Evolutionary conservation across 1,140 invertebrate genomes (phyloP).

Genomic region (Diabrotica undecimpunctata): DNA sequence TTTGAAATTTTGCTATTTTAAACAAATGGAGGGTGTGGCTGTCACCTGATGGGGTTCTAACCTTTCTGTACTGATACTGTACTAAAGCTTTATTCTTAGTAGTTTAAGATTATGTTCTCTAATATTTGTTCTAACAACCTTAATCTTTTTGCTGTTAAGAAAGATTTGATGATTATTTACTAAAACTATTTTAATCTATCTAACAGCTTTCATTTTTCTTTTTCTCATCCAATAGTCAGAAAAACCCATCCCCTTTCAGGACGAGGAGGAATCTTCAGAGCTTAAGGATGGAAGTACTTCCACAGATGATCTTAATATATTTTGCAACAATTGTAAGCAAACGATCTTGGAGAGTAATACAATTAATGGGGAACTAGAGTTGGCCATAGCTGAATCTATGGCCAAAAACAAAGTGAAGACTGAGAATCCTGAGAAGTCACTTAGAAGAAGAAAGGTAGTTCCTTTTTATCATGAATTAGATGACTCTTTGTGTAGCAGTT

Average conservation of each 20-base stretch:
- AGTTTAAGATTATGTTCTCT: too few relatives aligned
- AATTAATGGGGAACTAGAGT: constrained; percentile 37
- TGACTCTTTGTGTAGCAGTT: constrained; percentile 39
- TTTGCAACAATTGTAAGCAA: constrained; percentile 35
- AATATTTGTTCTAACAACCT: too few relatives aligned
- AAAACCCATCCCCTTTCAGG: not conserved
- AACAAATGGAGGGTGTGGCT: too few relatives aligned
- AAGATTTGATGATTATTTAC: too few relatives aligned
- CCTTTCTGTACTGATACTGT: too few relatives aligned
- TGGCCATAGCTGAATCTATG: constrained; percentile 38
- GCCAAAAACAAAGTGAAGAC: constrained; percentile 33
- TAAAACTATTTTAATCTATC: too few relatives aligned
- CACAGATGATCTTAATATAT: constrained; percentile 33
- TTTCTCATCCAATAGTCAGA: not conserved
- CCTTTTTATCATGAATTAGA: constrained; percentile 38
- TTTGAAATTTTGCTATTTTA: too few relatives aligned
- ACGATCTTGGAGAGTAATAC: constrained; percentile 29
- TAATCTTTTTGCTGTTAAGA: too few relatives aligned
- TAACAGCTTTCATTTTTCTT: not conserved
- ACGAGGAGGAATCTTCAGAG: constrained; percentile 25
- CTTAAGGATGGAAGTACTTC: constrained; percentile 33
- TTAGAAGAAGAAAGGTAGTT: constrained; percentile 28
- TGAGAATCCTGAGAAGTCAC: constrained; percentile 29
- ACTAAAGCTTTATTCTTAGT: too few relatives aligned
- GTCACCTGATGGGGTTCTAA: too few relatives aligned